Conservation (phyloP, 2,888 invertebrate species). For the Metalampra italica region DNA sequence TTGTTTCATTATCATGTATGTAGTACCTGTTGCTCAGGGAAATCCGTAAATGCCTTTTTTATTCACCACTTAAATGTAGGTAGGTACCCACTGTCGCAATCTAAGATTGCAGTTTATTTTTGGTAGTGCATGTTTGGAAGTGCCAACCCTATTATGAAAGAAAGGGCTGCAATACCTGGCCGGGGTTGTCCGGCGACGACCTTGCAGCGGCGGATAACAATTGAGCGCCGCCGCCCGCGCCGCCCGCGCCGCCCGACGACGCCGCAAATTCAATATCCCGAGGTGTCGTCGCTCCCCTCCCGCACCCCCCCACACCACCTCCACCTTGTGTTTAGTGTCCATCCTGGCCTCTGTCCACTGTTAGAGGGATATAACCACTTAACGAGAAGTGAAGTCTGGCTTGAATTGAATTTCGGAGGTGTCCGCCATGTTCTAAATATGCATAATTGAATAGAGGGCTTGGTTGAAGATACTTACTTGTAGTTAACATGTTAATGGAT, state of each 20-base stretch:
- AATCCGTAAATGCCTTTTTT: too few relatives aligned
- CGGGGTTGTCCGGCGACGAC: constrained; percentile 47
- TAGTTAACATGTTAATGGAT: too few relatives aligned
- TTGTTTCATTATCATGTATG: too few relatives aligned
- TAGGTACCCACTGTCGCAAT: not conserved
- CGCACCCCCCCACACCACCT: constrained; percentile 18
- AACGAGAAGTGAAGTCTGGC: constrained; percentile 70
- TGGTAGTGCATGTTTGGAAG: constrained; percentile 8
- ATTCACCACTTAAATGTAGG: too few relatives aligned
- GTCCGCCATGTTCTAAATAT: constrained; percentile 23
- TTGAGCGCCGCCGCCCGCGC: constrained; percentile 61
- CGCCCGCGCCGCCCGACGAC: constrained; percentile 39
- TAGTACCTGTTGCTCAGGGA: too few relatives aligned
- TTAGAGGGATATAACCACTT: constrained; percentile 72
- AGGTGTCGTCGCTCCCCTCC: constrained; percentile 55
- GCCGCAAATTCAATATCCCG: constrained; percentile 75
- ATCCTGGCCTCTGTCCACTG: constrained; percentile 52
- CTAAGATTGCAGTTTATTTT: constrained; percentile 1
- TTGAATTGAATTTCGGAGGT: constrained; percentile 65
- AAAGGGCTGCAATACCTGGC: constrained; percentile 68
- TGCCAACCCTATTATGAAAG: constrained; percentile 54
- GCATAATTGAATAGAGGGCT: constrained; percentile 13
- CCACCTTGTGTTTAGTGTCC: constrained; percentile 64
- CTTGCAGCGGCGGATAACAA: constrained; percentile 75
- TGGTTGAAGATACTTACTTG: not conserved